Evolutionary conservation across 2,113 vertebrate species (phyloP), one percentile per base, ranked within the genome.

Genomic region (Halichoeres trimaculatus): DNA sequence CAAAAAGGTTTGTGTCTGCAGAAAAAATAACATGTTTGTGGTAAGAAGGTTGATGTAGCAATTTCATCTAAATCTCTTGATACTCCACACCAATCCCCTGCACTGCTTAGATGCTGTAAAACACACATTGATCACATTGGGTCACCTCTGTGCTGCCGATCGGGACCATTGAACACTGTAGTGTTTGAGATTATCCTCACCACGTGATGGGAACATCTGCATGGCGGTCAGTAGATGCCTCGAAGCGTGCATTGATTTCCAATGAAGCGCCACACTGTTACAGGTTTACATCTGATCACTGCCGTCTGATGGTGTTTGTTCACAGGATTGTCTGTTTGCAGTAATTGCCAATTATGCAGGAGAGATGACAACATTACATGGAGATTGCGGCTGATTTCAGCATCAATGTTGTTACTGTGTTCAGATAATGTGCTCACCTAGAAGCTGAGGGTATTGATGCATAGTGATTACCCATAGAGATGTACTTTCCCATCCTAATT

Each of bases 231-330:
- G 60, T 62, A 26, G 70, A 59, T 38, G 82, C 78, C 85, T 81
- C 70, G 30, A 22, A 81, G 89, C 81, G 67, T 51, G 16, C 61
- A 90, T 89, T 78, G 88, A 92, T 91, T 89, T 73, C 59, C 79
- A 56, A 78, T 84, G 35, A 41, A 64, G 43, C 8, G 22, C 26
- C 2, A 26, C 54, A 16, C 59, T 60, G 74, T 47, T 48, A 52
- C 56, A 26, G 77, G 71, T 78, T 43, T 74, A 45, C 70, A 61
- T 74, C 59, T 56, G 74, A 80, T 70, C n/a, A 1, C 56, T 34
- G 71, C 11, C 1, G 38, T 76, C 67, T 73, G 74, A 65, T 75
- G 66, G 43, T 75, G 65, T 79, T 89, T 88, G 70, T 71, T 58
- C 72, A 62, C 55, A 65, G 67, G 47, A 81, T 84, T 64, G 52